phyloP scores from a whole-genome alignment of 2,113 vertebrate species.

The Cottus gobio region DNA sequence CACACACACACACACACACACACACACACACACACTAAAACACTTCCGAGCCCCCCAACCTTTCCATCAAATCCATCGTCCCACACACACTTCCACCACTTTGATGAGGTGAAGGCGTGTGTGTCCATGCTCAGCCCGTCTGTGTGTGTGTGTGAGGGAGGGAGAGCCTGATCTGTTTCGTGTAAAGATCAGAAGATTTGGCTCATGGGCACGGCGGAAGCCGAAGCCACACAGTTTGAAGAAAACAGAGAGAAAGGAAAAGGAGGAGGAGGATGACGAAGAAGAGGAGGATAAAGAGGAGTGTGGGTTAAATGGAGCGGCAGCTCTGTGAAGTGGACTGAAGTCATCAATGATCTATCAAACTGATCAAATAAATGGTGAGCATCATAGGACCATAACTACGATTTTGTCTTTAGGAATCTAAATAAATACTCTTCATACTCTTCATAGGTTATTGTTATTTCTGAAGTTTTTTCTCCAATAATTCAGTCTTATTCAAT shows the following conservation, averaged over 20 bases:
- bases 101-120: conserved; percentile 86
- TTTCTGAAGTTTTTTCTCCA: neutral
- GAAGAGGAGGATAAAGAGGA: conserved; percentile 33
- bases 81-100: conserved; percentile 91
- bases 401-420: neutral
- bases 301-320: conserved; percentile 6
- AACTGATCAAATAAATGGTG: neutral
- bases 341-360: neutral
- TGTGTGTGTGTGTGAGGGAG: conserved; percentile 61
- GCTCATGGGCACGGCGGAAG: conserved; percentile 84
- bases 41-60: conserved; percentile 71
- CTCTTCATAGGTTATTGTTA: neutral
- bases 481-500: too few species aligned
- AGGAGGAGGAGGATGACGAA: conserved; percentile 20
- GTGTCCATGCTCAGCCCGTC: conserved; percentile 52
- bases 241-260: conserved; percentile 41
- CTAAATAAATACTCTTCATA: neutral
- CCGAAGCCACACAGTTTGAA: conserved; percentile 74
- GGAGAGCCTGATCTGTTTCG: conserved; percentile 81
- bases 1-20: conserved; percentile 33
- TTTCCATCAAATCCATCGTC: conserved; percentile 82
- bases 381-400: neutral
- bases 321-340: neutral
- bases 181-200: conserved; percentile 85
- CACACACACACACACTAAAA: conserved; percentile 56